Base-by-base conservation (phyloP, 2,797 vertebrate genomes). In the Phrynocephalus vlangalii region DNA sequence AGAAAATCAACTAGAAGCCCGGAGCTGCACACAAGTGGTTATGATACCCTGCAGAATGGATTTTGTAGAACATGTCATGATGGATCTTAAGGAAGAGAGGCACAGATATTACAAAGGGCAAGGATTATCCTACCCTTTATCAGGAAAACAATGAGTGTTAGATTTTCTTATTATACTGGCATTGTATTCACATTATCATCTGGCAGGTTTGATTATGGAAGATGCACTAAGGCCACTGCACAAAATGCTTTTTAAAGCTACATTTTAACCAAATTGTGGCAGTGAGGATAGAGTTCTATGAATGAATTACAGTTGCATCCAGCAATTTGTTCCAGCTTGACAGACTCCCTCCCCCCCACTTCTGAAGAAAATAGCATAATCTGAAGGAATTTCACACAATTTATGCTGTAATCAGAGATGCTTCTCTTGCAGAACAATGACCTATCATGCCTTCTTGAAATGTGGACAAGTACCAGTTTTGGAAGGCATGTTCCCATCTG, bases 361-460 rank as follows among this genome's bases (percentile, higher is more conserved):
- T 16, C 56, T n/a, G 7, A 3, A 56, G 63, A 48, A 67, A 68
- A 86, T 20, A 71, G 75, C 84, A 56, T 33, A 72, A 72, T 60
- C 9, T 81, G 63, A 81, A 71, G 79, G 56, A 20, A 81, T 86
- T 81, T 86, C 1, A 38, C 15, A 48, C 10, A 28, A 7, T 13
- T 92, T 56, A 28, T 66, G 15, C 72, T 0, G 1, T 70, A 87
- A 77, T 30, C 72, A 87, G 0, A 0, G 81, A 50, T 6, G 11
- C 75, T 94, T 85, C 79, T 15, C 44, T 13, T 87, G 70, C 52
- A 81, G 26, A 87, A 33, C 6, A 75, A 91, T 90, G 86, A 82
- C 73, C 86, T 90, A 68, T 1, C 4, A 81, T 83, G 24, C 20
- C 50, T 50, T 44, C 33, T 5, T 80, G 85, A 66, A n/a, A 73